These are phyloP conservation scores for Hybognathus amarus DNA, from an alignment of 2,797 vertebrate species.

Conservation along the genomic window DNA sequence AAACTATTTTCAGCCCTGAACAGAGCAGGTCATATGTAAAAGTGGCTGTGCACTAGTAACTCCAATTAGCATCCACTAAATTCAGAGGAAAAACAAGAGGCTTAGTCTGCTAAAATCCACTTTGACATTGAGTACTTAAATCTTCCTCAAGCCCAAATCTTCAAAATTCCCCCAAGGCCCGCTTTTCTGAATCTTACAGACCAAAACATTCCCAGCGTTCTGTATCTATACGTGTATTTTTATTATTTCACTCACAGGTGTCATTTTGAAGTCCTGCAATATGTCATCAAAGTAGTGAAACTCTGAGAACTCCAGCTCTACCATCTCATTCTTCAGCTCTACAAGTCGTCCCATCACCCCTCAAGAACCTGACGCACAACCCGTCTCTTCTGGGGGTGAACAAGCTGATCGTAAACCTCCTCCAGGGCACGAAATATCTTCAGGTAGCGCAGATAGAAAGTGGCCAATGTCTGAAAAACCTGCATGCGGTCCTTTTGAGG, in stretches of 20 bases:
- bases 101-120: conserved; percentile 41
- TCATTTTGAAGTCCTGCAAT: conserved; percentile 79
- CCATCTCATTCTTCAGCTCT: conserved; percentile 87
- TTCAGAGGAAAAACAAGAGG: conserved; percentile 38
- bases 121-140: conserved; percentile 40
- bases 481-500: conserved; percentile 68
- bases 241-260: conserved; percentile 75
- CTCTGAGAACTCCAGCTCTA: conserved; percentile 80
- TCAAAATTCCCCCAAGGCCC: background rate
- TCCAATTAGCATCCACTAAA: conserved; percentile 52
- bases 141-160: conserved; percentile 10
- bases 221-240: conserved; percentile 3
- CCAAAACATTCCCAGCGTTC: conserved; percentile 6
- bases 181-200: conserved; percentile 4
- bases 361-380: conserved; percentile 77
- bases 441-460: conserved; percentile 83
- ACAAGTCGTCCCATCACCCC: conserved; percentile 84
- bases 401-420: conserved; percentile 72
- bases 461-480: conserved; percentile 74
- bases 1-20: conserved; percentile 41
- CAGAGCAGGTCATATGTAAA: conserved; percentile 16
- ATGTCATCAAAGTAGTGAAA: conserved; percentile 81
- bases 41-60: conserved; percentile 34
- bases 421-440: conserved; percentile 80
- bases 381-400: conserved; percentile 80